phyloP scores from a whole-genome alignment of 2,888 invertebrate genomes.

The Anticlea derivata region DNA sequence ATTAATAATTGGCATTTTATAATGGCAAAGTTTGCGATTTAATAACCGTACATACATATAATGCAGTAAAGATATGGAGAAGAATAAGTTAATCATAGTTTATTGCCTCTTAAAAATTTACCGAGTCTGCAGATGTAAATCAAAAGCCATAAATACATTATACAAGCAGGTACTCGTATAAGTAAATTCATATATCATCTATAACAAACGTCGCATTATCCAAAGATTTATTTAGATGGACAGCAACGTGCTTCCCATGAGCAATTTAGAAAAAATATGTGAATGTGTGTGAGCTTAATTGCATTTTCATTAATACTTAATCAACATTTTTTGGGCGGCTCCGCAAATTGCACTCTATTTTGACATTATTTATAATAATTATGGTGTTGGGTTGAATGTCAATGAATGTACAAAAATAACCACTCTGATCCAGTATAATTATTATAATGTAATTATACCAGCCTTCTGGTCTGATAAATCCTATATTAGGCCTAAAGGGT shows the following conservation, averaged over 20 bases:
- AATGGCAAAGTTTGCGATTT: no score
- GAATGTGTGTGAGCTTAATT: constrained; percentile 54
- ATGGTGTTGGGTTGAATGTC: constrained; percentile 20
- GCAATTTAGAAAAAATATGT: constrained; percentile 51
- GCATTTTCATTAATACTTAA: constrained; percentile 56
- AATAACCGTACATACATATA: no score
- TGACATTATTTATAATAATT: constrained; percentile 36
- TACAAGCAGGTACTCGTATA: constrained; percentile 39
- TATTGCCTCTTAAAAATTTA: background rate
- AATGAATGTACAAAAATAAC: constrained; percentile 17
- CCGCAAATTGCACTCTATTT: constrained; percentile 46
- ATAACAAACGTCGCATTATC: constrained; percentile 52
- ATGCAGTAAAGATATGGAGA: no score
- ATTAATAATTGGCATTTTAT: no score
- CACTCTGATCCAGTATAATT: background rate
- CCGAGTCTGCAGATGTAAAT: constrained; percentile 24
- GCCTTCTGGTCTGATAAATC: no score
- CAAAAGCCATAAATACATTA: constrained; percentile 34
- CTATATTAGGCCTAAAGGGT: no score
- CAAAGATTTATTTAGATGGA: constrained; percentile 57
- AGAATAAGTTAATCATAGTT: background rate
- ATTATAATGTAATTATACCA: no score
- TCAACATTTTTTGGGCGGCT: constrained; percentile 40
- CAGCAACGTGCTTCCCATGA: constrained; percentile 41
- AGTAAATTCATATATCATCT: constrained; percentile 53